Percentiles rank a stretch among this genome's conserved stretches.
Conservation (phyloP, 2,797 vertebrate species). For the Silurus aristotelis region DNA sequence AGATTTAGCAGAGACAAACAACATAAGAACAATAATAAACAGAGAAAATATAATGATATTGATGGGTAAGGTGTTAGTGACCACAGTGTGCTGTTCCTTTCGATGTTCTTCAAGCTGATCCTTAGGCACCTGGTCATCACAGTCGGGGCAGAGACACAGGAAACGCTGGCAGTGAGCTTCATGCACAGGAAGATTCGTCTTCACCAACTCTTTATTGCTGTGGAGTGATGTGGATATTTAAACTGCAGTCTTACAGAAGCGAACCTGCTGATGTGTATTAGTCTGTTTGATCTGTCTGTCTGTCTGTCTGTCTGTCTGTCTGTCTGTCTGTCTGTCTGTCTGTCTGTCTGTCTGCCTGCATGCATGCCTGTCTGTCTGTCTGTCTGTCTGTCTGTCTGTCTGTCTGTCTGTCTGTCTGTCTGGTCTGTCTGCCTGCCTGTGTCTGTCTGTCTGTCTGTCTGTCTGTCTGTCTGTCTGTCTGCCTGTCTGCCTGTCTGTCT, state of each 20-base stretch:
- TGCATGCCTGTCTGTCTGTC: too few species aligned
- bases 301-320: too few species aligned
- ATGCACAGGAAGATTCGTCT: conserved; percentile 75
- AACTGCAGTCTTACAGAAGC: neutral
- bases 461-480: too few species aligned
- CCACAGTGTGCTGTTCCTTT: conserved; percentile 66
- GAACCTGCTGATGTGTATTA: neutral
- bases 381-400: too few species aligned
- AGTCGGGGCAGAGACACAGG: conserved; percentile 73
- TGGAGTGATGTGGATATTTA: neutral
- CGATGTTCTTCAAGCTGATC: conserved; percentile 70
- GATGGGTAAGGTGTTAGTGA: conserved; percentile 37
- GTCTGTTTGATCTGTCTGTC: too few species aligned
- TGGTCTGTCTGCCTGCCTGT: too few species aligned
- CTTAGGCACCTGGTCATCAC: conserved; percentile 68
- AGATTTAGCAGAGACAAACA: conserved; percentile 9
- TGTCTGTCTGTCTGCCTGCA: too few species aligned
- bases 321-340: too few species aligned
- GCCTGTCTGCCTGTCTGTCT: too few species aligned
- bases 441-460: too few species aligned
- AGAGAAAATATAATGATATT: neutral
- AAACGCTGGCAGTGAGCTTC: conserved; percentile 79
- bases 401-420: too few species aligned
- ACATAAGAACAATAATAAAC: neutral
- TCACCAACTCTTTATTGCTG: conserved; percentile 76